Evolutionary conservation across 2,888 invertebrate genomes (phyloP).

Genomic region (Esperia sulphurella): DNA sequence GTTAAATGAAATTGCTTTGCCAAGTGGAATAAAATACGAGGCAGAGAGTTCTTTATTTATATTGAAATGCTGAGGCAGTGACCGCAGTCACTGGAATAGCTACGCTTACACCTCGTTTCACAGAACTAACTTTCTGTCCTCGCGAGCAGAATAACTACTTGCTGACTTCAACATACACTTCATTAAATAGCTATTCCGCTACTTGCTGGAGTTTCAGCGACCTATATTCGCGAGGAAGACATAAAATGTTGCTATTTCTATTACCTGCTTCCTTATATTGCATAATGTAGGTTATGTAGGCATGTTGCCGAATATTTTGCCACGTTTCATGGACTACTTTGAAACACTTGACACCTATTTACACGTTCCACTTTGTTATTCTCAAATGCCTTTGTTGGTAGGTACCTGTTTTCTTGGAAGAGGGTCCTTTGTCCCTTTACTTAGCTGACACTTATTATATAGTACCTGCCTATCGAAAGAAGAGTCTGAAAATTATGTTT

Average conservation of each 20-base stretch:
- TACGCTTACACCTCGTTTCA: conserved; percentile 19
- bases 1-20: conserved; percentile 7
- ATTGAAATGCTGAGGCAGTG: conserved; percentile 3
- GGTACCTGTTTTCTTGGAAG: conserved; percentile 14
- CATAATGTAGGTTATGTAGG: not conserved
- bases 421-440: conserved; percentile 3
- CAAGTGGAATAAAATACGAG: conserved; percentile 6
- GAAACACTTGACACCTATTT: conserved; percentile 31
- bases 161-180: conserved; percentile 29
- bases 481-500: too few relatives aligned
- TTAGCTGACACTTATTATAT: conserved; percentile 5
- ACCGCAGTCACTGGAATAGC: conserved; percentile 14
- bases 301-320: not conserved
- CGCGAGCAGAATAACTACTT: conserved; percentile 35
- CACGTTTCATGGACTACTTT: conserved; percentile 1
- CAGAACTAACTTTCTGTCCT: conserved; percentile 24
- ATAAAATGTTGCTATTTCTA: conserved; percentile 24
- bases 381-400: conserved; percentile 23
- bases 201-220: conserved; percentile 33
- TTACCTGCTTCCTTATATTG: conserved; percentile 1
- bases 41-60: conserved; percentile 4
- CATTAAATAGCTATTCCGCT: conserved; percentile 46
- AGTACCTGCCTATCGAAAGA: not conserved
- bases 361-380: conserved; percentile 33
- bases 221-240: conserved; percentile 33